These are phyloP conservation scores for Lepus oiostolus DNA, from an alignment of 2,797 vertebrate genomes.

Conservation along the genomic window DNA sequence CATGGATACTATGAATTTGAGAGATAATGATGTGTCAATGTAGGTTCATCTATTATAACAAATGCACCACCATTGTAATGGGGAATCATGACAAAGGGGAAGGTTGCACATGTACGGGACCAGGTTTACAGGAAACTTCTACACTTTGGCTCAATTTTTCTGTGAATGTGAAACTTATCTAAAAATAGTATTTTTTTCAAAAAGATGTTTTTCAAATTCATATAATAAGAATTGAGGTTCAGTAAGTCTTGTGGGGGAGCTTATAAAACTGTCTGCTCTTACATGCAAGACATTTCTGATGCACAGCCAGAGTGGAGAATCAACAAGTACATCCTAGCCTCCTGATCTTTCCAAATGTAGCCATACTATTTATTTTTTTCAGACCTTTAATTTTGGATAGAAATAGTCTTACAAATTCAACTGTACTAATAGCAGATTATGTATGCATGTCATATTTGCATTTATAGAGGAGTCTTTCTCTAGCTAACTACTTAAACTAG, in stretches of 20 bases:
- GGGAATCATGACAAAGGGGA: too few relatives aligned
- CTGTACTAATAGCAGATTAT: slow-evolving; percentile 25
- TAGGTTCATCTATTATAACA: not conserved
- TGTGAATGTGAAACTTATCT: slow-evolving; percentile 27
- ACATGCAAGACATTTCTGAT: slow-evolving; percentile 53
- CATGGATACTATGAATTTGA: not conserved
- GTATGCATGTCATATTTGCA: slow-evolving; percentile 11
- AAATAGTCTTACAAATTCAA: slow-evolving; percentile 20
- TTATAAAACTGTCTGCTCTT: slow-evolving; percentile 29
- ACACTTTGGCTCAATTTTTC: not conserved
- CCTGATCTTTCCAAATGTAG: slow-evolving; percentile 32
- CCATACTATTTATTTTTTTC: not conserved
- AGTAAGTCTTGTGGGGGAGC: not conserved
- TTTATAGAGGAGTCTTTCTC: not conserved
- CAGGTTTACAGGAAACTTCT: not conserved
- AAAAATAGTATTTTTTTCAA: not conserved
- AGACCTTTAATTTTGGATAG: not conserved
- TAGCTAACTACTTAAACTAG: not conserved
- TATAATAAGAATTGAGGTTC: slow-evolving; percentile 42
- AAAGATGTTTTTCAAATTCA: slow-evolving; percentile 44
- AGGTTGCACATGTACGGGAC: not conserved
- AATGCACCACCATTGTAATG: not conserved
- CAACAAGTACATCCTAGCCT: not conserved
- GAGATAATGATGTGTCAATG: not conserved
- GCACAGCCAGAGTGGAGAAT: not conserved